These are phyloP conservation scores for Dicyrtoma fusca DNA, from an alignment of 2,888 invertebrate species.

Conservation along the genomic window DNA sequence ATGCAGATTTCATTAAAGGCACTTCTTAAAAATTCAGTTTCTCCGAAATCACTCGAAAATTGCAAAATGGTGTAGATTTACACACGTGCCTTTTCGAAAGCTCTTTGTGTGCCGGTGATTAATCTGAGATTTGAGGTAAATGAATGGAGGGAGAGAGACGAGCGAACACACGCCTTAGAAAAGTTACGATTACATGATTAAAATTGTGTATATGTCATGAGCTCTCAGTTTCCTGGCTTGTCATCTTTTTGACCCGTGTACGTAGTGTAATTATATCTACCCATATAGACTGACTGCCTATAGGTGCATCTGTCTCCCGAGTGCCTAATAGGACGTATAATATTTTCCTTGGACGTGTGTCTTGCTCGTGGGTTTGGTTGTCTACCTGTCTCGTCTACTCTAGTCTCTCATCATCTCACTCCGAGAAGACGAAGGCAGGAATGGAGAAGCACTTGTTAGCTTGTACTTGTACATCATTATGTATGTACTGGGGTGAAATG, in stretches of 20 bases:
- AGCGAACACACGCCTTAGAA: slow-evolving; percentile 29
- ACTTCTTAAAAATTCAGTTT: too few species aligned
- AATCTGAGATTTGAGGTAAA: too few species aligned
- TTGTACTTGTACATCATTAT: too few species aligned
- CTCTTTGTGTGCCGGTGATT: too few species aligned
- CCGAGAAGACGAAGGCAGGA: not conserved
- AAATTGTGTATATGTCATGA: slow-evolving; percentile 34
- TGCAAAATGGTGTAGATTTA: too few species aligned
- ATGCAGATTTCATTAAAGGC: too few species aligned
- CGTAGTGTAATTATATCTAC: too few species aligned
- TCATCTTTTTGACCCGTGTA: slow-evolving; percentile 35
- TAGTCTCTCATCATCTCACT: not conserved
- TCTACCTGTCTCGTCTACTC: slow-evolving; percentile 35
- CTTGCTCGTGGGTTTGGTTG: slow-evolving; percentile 34
- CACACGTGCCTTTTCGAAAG: too few species aligned
- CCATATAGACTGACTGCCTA: too few species aligned
- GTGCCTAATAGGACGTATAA: too few species aligned
- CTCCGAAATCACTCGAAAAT: too few species aligned
- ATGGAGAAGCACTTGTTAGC: not conserved
- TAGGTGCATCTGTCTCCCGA: not conserved
- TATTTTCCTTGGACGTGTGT: not conserved
- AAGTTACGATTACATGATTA: slow-evolving; percentile 36
- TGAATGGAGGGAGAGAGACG: too few species aligned
- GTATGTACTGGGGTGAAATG: not conserved
- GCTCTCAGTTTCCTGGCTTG: slow-evolving; percentile 33